Base-by-base conservation (phyloP, 1,140 invertebrate species). In the Mya arenaria region DNA sequence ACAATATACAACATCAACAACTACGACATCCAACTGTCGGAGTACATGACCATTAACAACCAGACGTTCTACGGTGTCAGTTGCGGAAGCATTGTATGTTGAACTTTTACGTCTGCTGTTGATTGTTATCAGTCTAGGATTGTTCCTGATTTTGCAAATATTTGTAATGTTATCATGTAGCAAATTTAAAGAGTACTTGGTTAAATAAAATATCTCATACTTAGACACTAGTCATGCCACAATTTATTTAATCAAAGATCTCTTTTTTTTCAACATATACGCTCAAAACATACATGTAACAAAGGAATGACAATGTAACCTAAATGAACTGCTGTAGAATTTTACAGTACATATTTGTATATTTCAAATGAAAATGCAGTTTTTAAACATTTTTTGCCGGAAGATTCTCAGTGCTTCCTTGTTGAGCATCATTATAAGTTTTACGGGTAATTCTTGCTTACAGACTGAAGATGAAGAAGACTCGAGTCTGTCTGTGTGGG, bases 1-100 rank as follows among this genome's bases (percentile, higher is more conserved):
- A 78, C 75, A 0, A 36, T 36, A 2, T 78, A 78, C 25, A 65
- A 44, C 48, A 55, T 48, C 48, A 78, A 78, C 19, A 63, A 63
- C 1, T 78, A 78, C 41, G 52, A 48, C 19, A 19, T 78, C 10
- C 17, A 65, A 13, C 36, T 78, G 34, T 78, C 75, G n/a, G 32
- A 28, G 6, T 78, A 66, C 63, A 25, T 78, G 41, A 78, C 63
- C 1, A 37, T 78, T 15, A 68, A 78, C 28, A 68, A 68, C 15
- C 62, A 68, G 19, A 68, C 62, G 5, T 78, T 48, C 44, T 78
- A 68, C 23, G 75, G 75, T 28, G 75, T 78, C 4, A 66, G 62
- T 10, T 78, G 75, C 58, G 75, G 62, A 6, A 41, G 52, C 10
- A 34, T 56, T 19, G 75, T 78, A 56, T 48, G 73, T 30, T 15